Conservation (phyloP, 1,140 invertebrate genomes). For the Planococcus citri region DNA sequence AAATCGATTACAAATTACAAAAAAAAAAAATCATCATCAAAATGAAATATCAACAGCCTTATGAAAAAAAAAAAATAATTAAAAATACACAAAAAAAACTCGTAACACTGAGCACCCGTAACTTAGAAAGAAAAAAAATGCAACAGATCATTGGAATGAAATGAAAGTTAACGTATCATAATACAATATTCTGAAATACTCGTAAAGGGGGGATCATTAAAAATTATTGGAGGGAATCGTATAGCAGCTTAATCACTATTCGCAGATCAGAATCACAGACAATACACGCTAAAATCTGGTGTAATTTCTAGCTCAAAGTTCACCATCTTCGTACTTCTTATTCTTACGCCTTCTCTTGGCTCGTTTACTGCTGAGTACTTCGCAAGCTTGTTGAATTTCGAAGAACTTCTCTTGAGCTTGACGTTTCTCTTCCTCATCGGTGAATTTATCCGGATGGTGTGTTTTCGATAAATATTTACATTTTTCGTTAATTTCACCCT, state of each 20-base stretch:
- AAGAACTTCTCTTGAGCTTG: conserved; percentile 76
- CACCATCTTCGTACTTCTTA: conserved; percentile 39
- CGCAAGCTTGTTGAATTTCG: conserved; percentile 86
- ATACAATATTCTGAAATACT: too few species aligned
- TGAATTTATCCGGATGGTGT: conserved; percentile 84
- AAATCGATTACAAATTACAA: too few species aligned
- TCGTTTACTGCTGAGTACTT: conserved; percentile 73
- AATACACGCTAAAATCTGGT: not conserved
- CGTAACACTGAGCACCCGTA: too few species aligned
- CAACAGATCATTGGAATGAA: too few species aligned
- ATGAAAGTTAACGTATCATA: too few species aligned
- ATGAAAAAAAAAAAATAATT: too few species aligned
- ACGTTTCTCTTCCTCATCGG: conserved; percentile 46
- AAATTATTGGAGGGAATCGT: not conserved
- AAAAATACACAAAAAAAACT: too few species aligned
- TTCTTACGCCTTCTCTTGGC: conserved; percentile 54
- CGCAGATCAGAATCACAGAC: not conserved
- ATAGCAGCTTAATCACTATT: not conserved
- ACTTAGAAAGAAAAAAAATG: too few species aligned
- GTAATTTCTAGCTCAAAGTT: not conserved
- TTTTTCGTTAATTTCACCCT: conserved; percentile 68
- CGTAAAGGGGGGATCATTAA: too few species aligned
- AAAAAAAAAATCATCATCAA: too few species aligned
- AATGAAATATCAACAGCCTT: too few species aligned
- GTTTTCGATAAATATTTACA: conserved; percentile 74